phyloP scores from a whole-genome alignment of 1,140 invertebrate genomes.

The Batillaria attramentaria region DNA sequence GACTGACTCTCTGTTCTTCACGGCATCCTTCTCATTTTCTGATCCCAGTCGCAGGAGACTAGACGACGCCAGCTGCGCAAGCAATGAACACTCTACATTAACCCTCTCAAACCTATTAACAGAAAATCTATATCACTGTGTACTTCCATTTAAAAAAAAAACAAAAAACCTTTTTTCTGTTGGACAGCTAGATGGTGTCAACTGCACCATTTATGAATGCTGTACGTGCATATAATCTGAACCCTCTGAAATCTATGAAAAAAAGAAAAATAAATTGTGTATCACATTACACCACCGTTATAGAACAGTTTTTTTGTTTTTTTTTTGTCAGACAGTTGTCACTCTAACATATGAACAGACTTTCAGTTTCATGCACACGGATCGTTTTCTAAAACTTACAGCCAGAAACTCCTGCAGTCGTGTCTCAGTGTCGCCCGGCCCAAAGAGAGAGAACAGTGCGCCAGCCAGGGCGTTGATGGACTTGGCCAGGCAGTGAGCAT shows the following conservation, averaged over 20 bases:
- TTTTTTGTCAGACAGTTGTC: background rate
- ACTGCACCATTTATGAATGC: too few species aligned
- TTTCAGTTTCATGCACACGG: background rate
- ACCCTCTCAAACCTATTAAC: too few species aligned
- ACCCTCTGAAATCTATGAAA: background rate
- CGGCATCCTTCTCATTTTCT: slow-evolving; percentile 95
- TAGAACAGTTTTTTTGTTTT: background rate
- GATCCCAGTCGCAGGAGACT: slow-evolving; percentile 94
- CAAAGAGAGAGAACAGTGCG: slow-evolving; percentile 95
- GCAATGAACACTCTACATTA: background rate
- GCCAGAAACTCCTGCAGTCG: slow-evolving; percentile 99
- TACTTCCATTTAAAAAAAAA: too few species aligned
- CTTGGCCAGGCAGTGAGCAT: slow-evolving; percentile 94
- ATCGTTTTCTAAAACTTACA: slow-evolving; percentile 70
- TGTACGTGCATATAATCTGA: background rate
- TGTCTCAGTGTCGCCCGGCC: slow-evolving; percentile 95
- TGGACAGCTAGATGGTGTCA: background rate
- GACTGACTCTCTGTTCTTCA: slow-evolving; percentile 94
- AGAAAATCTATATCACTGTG: too few species aligned
- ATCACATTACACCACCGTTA: background rate
- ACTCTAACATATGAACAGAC: too few species aligned
- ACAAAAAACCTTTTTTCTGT: too few species aligned
- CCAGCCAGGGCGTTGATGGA: slow-evolving; percentile 97
- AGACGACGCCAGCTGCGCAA: slow-evolving; percentile 87
- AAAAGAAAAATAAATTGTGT: background rate